Base-by-base conservation (phyloP, 1,140 invertebrate species). In the Pemphigus obesinymphae region DNA sequence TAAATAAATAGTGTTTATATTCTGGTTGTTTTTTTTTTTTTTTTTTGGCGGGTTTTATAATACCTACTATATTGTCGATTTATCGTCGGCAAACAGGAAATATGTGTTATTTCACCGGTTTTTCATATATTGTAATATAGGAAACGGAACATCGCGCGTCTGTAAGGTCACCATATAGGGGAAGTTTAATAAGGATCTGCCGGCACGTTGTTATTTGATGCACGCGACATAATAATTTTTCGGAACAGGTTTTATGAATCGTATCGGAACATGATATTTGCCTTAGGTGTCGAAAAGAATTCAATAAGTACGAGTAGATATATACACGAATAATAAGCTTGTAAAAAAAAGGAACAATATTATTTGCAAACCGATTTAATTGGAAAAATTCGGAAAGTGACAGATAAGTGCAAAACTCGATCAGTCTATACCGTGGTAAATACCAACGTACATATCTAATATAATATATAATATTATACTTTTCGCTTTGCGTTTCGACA, bases 191-290 rank as follows among this genome's bases (percentile, higher is more conserved):
- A 70, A n/a, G 13, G 37, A 43, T 70, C 37, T 70, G n/a, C 37
- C 1, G 11, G 10, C 37, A 23, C 11, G 34, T 2, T 23, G n/a
- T 23, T 3, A n/a, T n/a, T 50, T 20, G 48, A 20, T 20, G 17
- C 23, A 17, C n/a, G 20, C 20, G 5, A 55, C 20, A 23, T 23
- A 23, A 1, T 50, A 20, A 29, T 37, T 70, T 43, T 70, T 70
- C n/a, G n/a, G n/a, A 68, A 68, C 63, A 40, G 63, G 63, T 68
- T 68, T 68, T 68, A 40, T n/a, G 31, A n/a, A n/a, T n/a, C n/a
- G n/a, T n/a, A n/a, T n/a, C n/a, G n/a, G n/a, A n/a, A n/a, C n/a
- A n/a, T n/a, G n/a, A n/a, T n/a, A n/a, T n/a, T n/a, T n/a, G n/a
- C n/a, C n/a, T n/a, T n/a, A n/a, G n/a, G n/a, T n/a, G n/a, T n/a